Conservation (phyloP, 2,797 vertebrate genomes). For the Rhodeus uyekii region DNA sequence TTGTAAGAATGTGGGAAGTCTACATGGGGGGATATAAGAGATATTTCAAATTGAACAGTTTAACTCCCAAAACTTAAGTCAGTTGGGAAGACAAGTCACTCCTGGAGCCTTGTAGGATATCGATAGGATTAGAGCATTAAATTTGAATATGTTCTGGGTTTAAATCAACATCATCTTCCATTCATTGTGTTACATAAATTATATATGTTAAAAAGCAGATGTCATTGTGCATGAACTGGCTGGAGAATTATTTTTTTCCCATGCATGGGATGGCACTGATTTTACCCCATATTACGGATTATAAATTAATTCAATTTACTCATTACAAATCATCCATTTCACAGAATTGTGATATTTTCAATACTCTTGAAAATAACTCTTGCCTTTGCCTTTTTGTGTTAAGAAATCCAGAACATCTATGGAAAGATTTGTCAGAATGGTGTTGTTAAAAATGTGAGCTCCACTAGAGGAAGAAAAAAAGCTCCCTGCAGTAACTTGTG, state of each 20-base stretch:
- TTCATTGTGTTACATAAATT: neutral
- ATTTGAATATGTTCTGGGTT: neutral
- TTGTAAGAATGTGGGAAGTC: slow-evolving; percentile 13
- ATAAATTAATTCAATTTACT: neutral
- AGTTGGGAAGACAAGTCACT: neutral
- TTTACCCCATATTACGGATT: neutral
- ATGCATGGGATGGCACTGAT: neutral
- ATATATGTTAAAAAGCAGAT: neutral
- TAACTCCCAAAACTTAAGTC: neutral
- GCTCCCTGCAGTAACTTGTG: slow-evolving; percentile 21
- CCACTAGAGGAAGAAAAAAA: neutral
- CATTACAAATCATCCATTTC: neutral
- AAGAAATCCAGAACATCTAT: too few species aligned
- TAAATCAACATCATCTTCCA: neutral
- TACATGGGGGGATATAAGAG: neutral
- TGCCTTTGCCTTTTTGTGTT: too few species aligned
- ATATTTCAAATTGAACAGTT: neutral
- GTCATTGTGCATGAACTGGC: neutral
- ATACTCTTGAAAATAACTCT: too few species aligned
- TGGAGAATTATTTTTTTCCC: neutral
- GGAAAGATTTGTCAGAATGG: slow-evolving; percentile 3
- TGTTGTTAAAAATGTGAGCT: slow-evolving; percentile 1
- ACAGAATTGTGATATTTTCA: too few species aligned
- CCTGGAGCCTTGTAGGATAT: neutral
- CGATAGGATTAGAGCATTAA: neutral